Evolutionary conservation across 2,888 invertebrate genomes (phyloP).

Genomic region (Exocentrus adspersus): DNA sequence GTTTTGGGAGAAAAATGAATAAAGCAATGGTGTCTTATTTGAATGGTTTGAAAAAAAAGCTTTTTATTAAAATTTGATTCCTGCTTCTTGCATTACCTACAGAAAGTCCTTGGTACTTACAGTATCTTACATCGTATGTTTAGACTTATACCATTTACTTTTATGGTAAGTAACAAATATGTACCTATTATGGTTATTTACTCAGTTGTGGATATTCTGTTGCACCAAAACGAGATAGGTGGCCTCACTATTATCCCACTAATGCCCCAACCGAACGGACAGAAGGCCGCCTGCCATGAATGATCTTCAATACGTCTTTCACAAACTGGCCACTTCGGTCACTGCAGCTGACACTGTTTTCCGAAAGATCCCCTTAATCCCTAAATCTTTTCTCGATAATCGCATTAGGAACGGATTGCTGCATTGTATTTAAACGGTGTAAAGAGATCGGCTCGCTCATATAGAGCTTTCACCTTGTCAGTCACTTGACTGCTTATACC

Average conservation of each 20-base stretch:
- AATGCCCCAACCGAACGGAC: conserved; percentile 13
- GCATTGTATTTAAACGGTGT: conserved; percentile 37
- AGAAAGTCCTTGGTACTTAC: no score
- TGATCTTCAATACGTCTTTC: conserved; percentile 21
- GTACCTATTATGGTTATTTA: no score
- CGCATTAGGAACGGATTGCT: conserved; percentile 40
- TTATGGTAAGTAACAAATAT: no score
- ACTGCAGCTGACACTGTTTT: conserved; percentile 31
- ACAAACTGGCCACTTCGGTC: conserved; percentile 5
- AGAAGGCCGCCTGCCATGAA: conserved; percentile 36
- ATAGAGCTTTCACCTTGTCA: conserved; percentile 11
- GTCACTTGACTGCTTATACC: conserved; percentile 15
- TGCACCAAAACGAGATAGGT: conserved; percentile 40
- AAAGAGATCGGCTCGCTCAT: conserved; percentile 33
- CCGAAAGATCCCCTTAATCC: conserved; percentile 30
- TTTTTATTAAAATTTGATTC: no score
- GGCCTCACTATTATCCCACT: no score
- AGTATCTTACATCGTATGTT: no score
- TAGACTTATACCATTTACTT: no score
- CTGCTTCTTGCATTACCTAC: no score
- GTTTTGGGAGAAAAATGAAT: no score
- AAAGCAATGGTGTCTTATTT: no score
- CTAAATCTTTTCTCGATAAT: conserved; percentile 34
- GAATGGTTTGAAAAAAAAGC: no score
- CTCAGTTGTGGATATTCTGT: no score